phyloP scores from a whole-genome alignment of 1,140 invertebrate species.

The Saxidomus purpurata region DNA sequence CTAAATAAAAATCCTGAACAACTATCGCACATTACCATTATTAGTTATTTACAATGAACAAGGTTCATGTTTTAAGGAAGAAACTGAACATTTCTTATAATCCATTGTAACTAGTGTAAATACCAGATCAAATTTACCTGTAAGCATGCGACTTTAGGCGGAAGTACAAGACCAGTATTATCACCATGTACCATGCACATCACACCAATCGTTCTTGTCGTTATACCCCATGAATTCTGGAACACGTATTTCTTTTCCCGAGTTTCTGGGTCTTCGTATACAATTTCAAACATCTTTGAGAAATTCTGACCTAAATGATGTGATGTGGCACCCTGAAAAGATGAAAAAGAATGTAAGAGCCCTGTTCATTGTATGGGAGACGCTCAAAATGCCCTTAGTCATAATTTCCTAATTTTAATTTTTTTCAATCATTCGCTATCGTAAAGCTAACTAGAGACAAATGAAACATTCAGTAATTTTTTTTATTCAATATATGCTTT shows the following conservation, averaged over 20 bases:
- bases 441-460: too few species aligned
- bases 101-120: too few species aligned
- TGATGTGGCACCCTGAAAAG: slow-evolving; percentile 94
- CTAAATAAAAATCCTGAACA: too few species aligned
- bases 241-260: slow-evolving; percentile 95
- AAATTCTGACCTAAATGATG: slow-evolving; percentile 99
- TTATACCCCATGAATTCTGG: slow-evolving; percentile 99
- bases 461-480: too few species aligned
- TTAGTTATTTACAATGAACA: too few species aligned
- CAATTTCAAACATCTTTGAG: slow-evolving; percentile 99
- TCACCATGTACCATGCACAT: slow-evolving; percentile 99
- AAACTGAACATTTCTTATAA: too few species aligned
- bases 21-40: too few species aligned
- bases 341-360: neutral
- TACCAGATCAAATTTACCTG: slow-evolving; percentile 87
- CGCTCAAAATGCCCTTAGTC: neutral
- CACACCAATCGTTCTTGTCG: slow-evolving; percentile 97
- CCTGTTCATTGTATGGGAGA: neutral
- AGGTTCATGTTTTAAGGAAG: too few species aligned
- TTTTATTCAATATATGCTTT: too few species aligned
- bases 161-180: slow-evolving; percentile 97
- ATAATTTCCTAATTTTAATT: too few species aligned
- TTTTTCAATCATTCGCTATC: too few species aligned
- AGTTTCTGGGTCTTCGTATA: slow-evolving; percentile 96
- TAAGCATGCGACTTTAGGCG: slow-evolving; percentile 95